phyloP scores from a whole-genome alignment of 37 sponge, comb jelly and placozoan species.

The Cliona cf. orientalis region DNA sequence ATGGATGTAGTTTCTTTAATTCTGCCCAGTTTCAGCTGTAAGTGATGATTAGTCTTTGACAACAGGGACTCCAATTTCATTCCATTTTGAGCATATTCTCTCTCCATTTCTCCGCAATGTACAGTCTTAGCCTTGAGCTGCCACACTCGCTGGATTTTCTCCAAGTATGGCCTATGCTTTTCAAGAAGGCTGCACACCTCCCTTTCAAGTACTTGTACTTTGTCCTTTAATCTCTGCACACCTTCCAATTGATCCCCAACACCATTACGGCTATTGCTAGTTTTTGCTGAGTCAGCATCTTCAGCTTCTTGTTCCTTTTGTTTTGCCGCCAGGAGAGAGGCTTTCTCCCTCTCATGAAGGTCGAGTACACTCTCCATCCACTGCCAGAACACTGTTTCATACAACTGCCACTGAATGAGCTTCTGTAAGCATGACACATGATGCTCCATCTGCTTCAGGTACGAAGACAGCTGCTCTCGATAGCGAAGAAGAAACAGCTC shows the following conservation, averaged over 20 bases:
- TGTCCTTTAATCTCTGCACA: background rate
- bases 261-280: no score
- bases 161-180: conserved; percentile 20
- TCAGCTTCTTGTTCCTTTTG: background rate
- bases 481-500: conserved; percentile 45
- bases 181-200: conserved; percentile 9
- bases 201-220: background rate
- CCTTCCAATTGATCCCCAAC: background rate
- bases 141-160: conserved; percentile 16
- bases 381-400: conserved; percentile 64
- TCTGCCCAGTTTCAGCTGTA: background rate
- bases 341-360: conserved; percentile 22
- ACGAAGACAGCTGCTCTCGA: conserved; percentile 41
- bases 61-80: background rate
- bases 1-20: background rate
- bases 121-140: conserved; percentile 3
- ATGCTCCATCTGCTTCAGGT: conserved; percentile 18
- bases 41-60: background rate
- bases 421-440: conserved; percentile 21
- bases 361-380: conserved; percentile 81
- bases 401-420: conserved; percentile 42
- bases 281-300: background rate
- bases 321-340: background rate
- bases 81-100: background rate
- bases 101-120: background rate